Conservation (phyloP, 2,797 vertebrate species). For the Clarias pachynema region DNA sequence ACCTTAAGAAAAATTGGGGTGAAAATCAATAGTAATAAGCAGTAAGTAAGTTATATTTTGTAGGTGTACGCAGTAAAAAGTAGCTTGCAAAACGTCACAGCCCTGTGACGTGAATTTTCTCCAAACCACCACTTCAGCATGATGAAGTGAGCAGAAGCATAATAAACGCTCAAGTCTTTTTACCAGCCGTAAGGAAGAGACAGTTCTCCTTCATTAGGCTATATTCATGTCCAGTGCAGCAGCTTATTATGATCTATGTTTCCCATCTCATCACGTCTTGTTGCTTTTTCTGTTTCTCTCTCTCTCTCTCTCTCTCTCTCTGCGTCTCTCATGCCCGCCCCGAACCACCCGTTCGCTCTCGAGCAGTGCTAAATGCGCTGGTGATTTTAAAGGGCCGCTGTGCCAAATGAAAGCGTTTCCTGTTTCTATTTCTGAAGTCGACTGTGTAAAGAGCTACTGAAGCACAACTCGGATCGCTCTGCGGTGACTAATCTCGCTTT, state of each 20-base stretch:
- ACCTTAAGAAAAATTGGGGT: neutral
- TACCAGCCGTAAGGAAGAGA: slow-evolving; percentile 43
- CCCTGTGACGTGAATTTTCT: slow-evolving; percentile 1
- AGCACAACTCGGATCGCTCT: slow-evolving; percentile 56
- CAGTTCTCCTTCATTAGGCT: slow-evolving; percentile 52
- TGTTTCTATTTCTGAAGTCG: slow-evolving; percentile 59
- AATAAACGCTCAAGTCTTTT: slow-evolving; percentile 28
- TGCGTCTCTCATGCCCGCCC: slow-evolving; percentile 32
- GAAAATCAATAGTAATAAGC: neutral
- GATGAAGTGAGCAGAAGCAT: slow-evolving; percentile 3
- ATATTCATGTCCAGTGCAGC: slow-evolving; percentile 49
- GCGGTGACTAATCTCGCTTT: slow-evolving; percentile 54
- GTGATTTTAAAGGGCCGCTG: slow-evolving; percentile 60
- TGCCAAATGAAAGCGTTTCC: slow-evolving; percentile 59
- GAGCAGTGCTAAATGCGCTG: slow-evolving; percentile 48
- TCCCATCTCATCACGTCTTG: slow-evolving; percentile 47
- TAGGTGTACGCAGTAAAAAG: neutral
- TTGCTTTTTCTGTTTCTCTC: slow-evolving; percentile 25
- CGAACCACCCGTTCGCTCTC: slow-evolving; percentile 23
- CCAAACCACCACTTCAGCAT: neutral
- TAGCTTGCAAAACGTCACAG: neutral
- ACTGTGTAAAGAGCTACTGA: slow-evolving; percentile 57
- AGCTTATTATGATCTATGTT: slow-evolving; percentile 57
- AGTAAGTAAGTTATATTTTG: neutral
- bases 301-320: slow-evolving; percentile 18